Conservation (phyloP, 2,888 invertebrate genomes). For the Penaeus monodon region DNA sequence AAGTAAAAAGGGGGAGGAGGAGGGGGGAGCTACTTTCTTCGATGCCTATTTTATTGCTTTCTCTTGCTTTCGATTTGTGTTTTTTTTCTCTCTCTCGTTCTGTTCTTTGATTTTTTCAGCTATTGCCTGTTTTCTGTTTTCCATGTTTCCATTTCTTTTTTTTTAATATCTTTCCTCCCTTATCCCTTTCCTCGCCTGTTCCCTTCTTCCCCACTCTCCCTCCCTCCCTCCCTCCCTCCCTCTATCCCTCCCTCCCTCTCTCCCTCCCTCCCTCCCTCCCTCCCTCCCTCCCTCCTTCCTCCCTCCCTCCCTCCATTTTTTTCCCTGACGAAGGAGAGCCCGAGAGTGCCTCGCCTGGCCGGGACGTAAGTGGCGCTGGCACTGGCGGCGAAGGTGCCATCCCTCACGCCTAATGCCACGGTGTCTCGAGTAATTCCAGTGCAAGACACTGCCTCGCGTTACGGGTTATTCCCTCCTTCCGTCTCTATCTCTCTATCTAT, state of each 20-base stretch:
- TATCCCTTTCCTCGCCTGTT: neutral
- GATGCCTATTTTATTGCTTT: neutral
- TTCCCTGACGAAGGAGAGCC: neutral
- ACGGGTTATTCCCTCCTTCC: no score
- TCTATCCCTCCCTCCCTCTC: no score
- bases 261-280: neutral
- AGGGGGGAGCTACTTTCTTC: neutral
- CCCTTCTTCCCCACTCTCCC: no score
- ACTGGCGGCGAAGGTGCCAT: neutral
- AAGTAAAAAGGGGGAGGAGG: neutral
- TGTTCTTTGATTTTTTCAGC: neutral
- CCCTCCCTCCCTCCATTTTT: neutral
- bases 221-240: neutral
- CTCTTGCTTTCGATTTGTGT: neutral
- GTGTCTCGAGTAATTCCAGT: neutral
- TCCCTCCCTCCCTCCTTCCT: neutral
- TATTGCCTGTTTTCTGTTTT: no score
- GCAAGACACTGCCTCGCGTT: neutral
- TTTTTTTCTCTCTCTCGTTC: neutral
- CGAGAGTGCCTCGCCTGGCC: neutral
- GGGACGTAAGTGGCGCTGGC: neutral
- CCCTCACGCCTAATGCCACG: neutral
- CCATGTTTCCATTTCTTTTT: no score
- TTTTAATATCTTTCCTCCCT: no score
- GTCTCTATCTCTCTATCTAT: no score